A percentile compares a stretch with the other conserved stretches of the same genome.
phyloP scores from a whole-genome alignment of 92 coral and sea anemone species.

The Bergia sp. region DNA sequence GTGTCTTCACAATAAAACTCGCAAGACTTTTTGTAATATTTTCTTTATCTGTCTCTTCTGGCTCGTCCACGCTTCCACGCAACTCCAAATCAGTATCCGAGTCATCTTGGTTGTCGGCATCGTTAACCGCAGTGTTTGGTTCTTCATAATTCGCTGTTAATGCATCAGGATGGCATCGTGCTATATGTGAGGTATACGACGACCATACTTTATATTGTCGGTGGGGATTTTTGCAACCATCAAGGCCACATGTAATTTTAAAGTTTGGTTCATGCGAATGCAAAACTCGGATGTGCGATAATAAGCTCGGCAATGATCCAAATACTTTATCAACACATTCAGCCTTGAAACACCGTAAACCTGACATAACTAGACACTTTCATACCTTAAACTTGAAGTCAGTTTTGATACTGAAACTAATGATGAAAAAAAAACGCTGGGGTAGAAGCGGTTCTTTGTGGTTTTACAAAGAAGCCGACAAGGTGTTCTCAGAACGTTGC shows the following conservation, averaged over 20 bases:
- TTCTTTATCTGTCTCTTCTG: neutral
- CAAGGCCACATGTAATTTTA: constrained; percentile 2
- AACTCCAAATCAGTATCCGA: neutral
- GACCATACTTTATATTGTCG: neutral
- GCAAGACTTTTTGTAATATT: neutral
- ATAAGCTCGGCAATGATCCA: neutral
- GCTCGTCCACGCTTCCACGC: neutral
- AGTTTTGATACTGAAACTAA: no score
- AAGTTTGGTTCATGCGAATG: neutral
- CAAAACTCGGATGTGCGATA: neutral
- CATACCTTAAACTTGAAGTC: no score
- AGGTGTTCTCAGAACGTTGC: no score
- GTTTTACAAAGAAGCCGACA: no score
- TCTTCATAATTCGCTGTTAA: neutral
- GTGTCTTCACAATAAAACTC: neutral
- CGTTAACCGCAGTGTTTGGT: neutral
- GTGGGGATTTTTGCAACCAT: no score
- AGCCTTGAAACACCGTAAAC: neutral
- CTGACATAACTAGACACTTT: no score
- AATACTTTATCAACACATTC: neutral
- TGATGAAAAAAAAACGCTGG: no score
- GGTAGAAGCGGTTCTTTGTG: no score
- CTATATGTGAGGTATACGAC: neutral
- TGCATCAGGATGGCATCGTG: neutral
- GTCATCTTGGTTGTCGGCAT: neutral